phyloP scores from a whole-genome alignment of 2,797 vertebrate genomes.

The Protosalanx chinensis region DNA sequence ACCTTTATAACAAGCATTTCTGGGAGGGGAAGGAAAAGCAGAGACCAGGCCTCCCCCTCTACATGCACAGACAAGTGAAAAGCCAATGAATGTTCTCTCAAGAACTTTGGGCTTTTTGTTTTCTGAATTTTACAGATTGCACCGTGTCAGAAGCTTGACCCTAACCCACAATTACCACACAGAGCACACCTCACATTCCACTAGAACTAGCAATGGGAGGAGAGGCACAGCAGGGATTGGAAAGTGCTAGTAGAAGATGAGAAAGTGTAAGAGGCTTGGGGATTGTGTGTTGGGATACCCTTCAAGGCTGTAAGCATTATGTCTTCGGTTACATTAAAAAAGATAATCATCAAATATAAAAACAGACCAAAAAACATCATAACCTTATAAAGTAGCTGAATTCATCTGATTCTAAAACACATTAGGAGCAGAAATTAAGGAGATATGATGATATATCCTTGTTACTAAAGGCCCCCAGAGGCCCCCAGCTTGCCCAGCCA shows the following conservation, averaged over 20 bases:
- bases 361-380: too few relatives aligned
- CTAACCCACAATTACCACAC: constrained; percentile 22
- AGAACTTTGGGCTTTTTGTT: not conserved
- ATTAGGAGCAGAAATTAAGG: not conserved
- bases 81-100: constrained; percentile 11
- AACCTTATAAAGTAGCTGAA: too few relatives aligned
- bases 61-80: constrained; percentile 36
- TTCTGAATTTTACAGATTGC: not conserved
- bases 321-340: too few relatives aligned
- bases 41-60: not conserved
- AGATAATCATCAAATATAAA: too few relatives aligned
- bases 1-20: not conserved
- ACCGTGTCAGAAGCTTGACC: constrained; percentile 6
- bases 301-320: too few relatives aligned
- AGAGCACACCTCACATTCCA: constrained; percentile 15
- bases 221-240: not conserved
- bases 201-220: not conserved
- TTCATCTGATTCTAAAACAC: too few relatives aligned
- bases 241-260: too few relatives aligned
- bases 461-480: too few relatives aligned
- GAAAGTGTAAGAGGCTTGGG: too few relatives aligned
- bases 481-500: too few relatives aligned
- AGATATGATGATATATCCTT: too few relatives aligned
- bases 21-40: constrained; percentile 3
- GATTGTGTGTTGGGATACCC: too few relatives aligned